Base-by-base conservation (phyloP, 1,140 invertebrate genomes). In the Hydropsyche tenuis region DNA sequence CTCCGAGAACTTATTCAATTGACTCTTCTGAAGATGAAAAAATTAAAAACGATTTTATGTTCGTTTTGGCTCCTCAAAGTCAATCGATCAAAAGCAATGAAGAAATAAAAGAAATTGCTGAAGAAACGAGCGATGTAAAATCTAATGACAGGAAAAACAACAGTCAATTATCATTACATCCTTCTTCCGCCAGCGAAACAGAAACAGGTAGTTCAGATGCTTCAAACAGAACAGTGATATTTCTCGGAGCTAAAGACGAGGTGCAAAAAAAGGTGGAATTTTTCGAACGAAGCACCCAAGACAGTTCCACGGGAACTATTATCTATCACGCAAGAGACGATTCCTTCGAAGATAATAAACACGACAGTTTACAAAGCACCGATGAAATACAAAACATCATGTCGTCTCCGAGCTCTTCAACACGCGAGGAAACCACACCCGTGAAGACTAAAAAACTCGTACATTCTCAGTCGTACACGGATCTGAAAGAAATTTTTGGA, bases 401-500 rank as follows among this genome's bases (percentile, higher is more conserved):
- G 53, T 77, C 45, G 42, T 66, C 66, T 25, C 74, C 46, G 70
- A 66, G 73, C 56, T 73, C 78, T 45, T 60, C 56, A 2, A 25
- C 23, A 1, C 56, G 23, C 12, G 78, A 79, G 22, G 78, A 80
- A 37, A 75, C 74, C 60, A 73, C 77, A 70, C 48, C 73, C 18
- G 56, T 46, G 53, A 71, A 66, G 30, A 9, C 30, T 37, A 45
- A 77, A 66, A 72, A 78, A 62, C 30, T 87, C 22, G 85, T 84
- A 25, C 86, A 88, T 48, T 91, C 91, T 0, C 88, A 91, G 74
- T 94, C 91, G 1, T 91, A 88, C 76, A 86, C 92, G 22, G 89
- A 92, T 81, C 80, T 94, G 45, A 93, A 92, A 79, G 92, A 93
- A 62, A 80, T 93, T 0, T 94, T 92, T 78, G 93, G 93, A 0